phyloP scores from a whole-genome alignment of 2,113 vertebrate genomes.

The Meriones unguiculatus region DNA sequence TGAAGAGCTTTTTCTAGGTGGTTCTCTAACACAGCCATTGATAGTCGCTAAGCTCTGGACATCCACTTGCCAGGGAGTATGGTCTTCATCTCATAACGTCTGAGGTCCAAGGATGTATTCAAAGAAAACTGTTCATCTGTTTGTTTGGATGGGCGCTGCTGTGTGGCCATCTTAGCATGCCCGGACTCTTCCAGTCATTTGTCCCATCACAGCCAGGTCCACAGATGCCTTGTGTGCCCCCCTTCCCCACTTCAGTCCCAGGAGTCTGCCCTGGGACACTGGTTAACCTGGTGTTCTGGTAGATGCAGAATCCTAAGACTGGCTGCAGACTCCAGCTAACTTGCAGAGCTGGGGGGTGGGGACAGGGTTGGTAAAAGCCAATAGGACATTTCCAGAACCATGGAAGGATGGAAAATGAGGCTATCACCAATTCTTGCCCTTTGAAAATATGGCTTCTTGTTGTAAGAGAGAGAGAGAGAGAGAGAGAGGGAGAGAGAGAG shows the following conservation, averaged over 20 bases:
- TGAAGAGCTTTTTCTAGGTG: not conserved
- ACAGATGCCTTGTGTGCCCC: too few relatives aligned
- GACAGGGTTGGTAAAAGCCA: not conserved
- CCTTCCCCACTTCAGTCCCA: not conserved
- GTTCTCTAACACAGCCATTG: not conserved
- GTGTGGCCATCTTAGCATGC: not conserved
- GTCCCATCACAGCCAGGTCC: accelerated
- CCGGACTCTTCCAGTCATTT: not conserved
- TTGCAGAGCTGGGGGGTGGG: not conserved
- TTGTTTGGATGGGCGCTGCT: not conserved
- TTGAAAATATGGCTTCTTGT: not conserved
- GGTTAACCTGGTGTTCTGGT: not conserved
- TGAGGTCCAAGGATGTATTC: not conserved
- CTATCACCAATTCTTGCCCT: not conserved
- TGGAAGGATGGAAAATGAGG: not conserved
- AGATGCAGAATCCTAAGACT: not conserved
- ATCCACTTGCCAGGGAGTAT: not conserved
- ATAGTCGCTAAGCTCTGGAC: not conserved
- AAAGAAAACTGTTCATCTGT: not conserved
- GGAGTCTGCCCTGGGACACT: not conserved
- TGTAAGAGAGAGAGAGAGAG: too few relatives aligned
- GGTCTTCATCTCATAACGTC: not conserved
- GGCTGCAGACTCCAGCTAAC: not conserved
- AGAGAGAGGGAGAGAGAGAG: too few relatives aligned
- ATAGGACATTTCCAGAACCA: not conserved